Base-by-base conservation (phyloP, 2,888 invertebrate genomes). In the Cataglyphis rosenhaueri region DNA sequence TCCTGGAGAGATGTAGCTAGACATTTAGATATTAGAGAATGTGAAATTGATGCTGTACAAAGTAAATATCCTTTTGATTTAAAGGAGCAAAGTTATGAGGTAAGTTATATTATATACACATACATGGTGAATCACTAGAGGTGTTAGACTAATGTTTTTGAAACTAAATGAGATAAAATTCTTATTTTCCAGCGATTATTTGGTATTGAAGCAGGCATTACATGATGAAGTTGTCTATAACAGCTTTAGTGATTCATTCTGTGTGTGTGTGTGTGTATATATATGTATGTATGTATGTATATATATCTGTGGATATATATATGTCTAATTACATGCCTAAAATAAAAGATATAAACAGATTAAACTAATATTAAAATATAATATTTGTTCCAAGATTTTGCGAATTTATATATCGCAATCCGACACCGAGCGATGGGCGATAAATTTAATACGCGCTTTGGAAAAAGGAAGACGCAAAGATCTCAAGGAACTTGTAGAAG, bases 1-100 rank as follows among this genome's bases (percentile, higher is more conserved):
- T 87, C 88, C 52, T 94, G 94, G 94, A 89, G 89, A 85, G 91
- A 93, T 59, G 89, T 94, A 1, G 91, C 91, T 3, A 90, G 94
- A 88, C 83, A 86, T 81, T 87, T 94, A 44, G 88, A 90, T 35
- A 68, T 94, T 35, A 89, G 82, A 41, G 94, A 94, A 85, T 83
- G 66, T 57, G 85, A 92, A 74, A 93, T 94, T 29, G 92, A 93
- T 71, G 85, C 85, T 29, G 91, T 93, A 64, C 89, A 93, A 78
- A 82, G 41, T 25, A 90, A 90, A 76, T 82, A 89, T 83, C 82
- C 86, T 61, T 83, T 78, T 35, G 79, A 89, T 64, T 83, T 88
- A 4, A 90, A 91, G 79, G 91, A 92, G 79, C 92, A 91, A 85
- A 90, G 91, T 66, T 87, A 86, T 5, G 76, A 91, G 85, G 92